phyloP scores from a whole-genome alignment of 2,888 invertebrate genomes.

The Flexamia atlantica region DNA sequence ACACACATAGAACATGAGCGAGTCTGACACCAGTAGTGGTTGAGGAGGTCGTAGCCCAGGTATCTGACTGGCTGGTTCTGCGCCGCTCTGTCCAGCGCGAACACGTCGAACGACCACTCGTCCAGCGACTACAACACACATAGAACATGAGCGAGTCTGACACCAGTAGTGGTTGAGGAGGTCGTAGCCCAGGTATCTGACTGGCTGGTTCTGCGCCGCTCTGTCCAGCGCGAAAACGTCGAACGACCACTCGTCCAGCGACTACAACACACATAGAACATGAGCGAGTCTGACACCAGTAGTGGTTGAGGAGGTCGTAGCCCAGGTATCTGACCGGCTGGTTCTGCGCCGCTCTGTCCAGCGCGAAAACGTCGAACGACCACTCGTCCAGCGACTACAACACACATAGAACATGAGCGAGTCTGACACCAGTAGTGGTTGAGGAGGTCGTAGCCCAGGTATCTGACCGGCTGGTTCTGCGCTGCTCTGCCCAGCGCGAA shows the following conservation, averaged over 20 bases:
- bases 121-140: conserved; percentile 86
- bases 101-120: conserved; percentile 97
- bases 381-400: conserved; percentile 94
- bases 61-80: conserved; percentile 94
- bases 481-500: conserved; percentile 92
- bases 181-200: conserved; percentile 96
- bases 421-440: conserved; percentile 95
- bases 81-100: conserved; percentile 90
- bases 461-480: conserved; percentile 92
- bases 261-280: conserved; percentile 78
- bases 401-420: conserved; percentile 36
- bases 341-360: conserved; percentile 90
- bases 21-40: conserved; percentile 94
- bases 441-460: conserved; percentile 94
- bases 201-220: conserved; percentile 89
- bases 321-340: conserved; percentile 95
- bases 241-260: conserved; percentile 96
- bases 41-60: conserved; percentile 95
- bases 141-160: conserved; percentile 72
- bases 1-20: conserved; percentile 40
- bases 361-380: conserved; percentile 95
- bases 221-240: conserved; percentile 95
- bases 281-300: conserved; percentile 85
- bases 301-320: conserved; percentile 95
- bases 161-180: conserved; percentile 96